Evolutionary conservation across 1,140 invertebrate genomes (phyloP).

Genomic region (Lineus longissimus): DNA sequence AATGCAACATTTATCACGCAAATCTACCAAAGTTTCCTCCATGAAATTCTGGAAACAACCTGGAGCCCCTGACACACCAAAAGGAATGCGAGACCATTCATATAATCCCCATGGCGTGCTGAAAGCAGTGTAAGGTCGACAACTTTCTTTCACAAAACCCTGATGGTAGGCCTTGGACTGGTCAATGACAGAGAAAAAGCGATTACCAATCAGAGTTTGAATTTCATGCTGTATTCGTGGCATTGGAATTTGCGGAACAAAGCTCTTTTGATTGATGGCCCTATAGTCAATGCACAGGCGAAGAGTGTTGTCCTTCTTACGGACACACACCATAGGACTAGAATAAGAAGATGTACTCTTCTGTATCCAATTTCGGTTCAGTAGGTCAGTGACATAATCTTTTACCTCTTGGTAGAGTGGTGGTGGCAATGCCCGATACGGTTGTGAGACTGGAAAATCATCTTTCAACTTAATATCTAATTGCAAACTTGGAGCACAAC

Average conservation of each 20-base stretch:
- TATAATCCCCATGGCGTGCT: constrained; percentile 17
- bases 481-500: not conserved
- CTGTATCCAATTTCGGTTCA: constrained; percentile 6
- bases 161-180: constrained; percentile 22
- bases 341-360: constrained; percentile 10
- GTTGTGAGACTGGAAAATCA: not conserved
- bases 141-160: constrained; percentile 13
- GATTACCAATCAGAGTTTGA: constrained; percentile 10
- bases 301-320: constrained; percentile 19
- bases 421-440: constrained; percentile 1
- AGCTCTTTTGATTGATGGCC: constrained; percentile 12
- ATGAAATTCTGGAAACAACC: not conserved
- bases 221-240: constrained; percentile 21
- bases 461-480: not conserved
- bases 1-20: constrained; percentile 3
- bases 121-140: constrained; percentile 11
- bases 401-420: constrained; percentile 23
- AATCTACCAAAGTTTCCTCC: constrained; percentile 3
- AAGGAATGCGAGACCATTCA: constrained; percentile 22
- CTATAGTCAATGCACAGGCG: constrained; percentile 27
- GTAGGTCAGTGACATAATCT: too few relatives aligned
- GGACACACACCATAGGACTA: constrained; percentile 16
- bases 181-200: constrained; percentile 15
- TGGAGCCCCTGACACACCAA: constrained; percentile 9
- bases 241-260: constrained; percentile 6